Conservation (phyloP, 2,113 vertebrate genomes). For the Lampris incognitus region DNA sequence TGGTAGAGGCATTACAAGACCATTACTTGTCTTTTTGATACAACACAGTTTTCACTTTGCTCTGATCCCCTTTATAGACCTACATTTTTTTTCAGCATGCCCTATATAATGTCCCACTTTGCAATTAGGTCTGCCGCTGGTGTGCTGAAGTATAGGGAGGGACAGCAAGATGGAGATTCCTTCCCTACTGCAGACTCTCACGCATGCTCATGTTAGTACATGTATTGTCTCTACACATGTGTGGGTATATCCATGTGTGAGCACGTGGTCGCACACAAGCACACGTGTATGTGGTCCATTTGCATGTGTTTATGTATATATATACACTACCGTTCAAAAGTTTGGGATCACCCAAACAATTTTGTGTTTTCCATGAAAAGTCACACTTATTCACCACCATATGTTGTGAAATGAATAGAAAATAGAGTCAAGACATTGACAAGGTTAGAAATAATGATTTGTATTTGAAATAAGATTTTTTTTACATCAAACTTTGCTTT, state of each 20-base stretch:
- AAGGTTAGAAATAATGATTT: no score
- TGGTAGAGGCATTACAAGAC: conserved; percentile 25
- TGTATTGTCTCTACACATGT: neutral
- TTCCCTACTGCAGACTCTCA: neutral
- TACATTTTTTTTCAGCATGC: conserved; percentile 42
- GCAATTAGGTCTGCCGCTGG: conserved; percentile 67
- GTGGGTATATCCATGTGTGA: neutral
- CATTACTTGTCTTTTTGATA: neutral
- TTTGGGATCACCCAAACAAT: no score
- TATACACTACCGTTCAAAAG: no score
- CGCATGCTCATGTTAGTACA: neutral
- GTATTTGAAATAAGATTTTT: no score
- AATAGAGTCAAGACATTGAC: no score
- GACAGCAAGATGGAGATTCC: conserved; percentile 18
- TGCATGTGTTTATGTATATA: conserved; percentile 13
- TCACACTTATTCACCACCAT: no score
- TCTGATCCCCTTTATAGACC: conserved; percentile 55
- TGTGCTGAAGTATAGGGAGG: conserved; percentile 10
- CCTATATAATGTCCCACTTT: conserved; percentile 79
- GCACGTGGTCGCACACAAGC: neutral
- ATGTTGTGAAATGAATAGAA: no score
- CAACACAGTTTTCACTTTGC: conserved; percentile 15
- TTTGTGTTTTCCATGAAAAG: no score
- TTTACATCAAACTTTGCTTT: no score
- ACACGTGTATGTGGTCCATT: neutral